A percentile compares a stretch with the other conserved stretches of the same genome.
Conservation (phyloP, 2,797 vertebrate species). For the Cirrhinus molitorella region DNA sequence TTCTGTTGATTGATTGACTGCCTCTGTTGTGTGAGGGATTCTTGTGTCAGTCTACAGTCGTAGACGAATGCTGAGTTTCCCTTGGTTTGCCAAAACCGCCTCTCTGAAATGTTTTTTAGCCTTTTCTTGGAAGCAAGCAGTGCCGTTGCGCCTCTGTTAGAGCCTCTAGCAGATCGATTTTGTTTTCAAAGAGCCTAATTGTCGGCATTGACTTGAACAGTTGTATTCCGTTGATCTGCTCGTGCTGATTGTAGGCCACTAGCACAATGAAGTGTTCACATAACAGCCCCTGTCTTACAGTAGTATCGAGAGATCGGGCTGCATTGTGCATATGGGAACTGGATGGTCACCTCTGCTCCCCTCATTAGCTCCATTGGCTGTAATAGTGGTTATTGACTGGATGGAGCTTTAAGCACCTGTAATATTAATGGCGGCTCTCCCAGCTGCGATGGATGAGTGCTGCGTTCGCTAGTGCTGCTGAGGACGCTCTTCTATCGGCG, state of each 20-base stretch:
- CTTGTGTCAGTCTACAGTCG: conserved; percentile 28
- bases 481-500: conserved; percentile 48
- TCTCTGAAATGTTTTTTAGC: not conserved
- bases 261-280: conserved; percentile 48
- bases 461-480: conserved; percentile 34
- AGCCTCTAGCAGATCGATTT: conserved; percentile 23
- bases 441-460: conserved; percentile 52
- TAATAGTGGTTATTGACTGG: conserved; percentile 62
- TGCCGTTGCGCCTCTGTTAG: not conserved
- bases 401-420: conserved; percentile 61
- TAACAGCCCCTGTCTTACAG: conserved; percentile 17
- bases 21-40: conserved; percentile 42
- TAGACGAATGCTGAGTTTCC: conserved; percentile 32
- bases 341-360: conserved; percentile 57
- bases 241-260: conserved; percentile 41
- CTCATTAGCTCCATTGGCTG: conserved; percentile 62
- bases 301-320: conserved; percentile 28
- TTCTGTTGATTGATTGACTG: conserved; percentile 49
- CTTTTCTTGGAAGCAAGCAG: conserved; percentile 14
- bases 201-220: conserved; percentile 45
- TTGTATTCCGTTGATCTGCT: conserved; percentile 47
- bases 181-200: conserved; percentile 50
- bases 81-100: conserved; percentile 11
- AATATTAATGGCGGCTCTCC: conserved; percentile 60
- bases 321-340: conserved; percentile 44